phyloP scores from a whole-genome alignment of 2,113 vertebrate species.

The Ceratotherium simum region DNA sequence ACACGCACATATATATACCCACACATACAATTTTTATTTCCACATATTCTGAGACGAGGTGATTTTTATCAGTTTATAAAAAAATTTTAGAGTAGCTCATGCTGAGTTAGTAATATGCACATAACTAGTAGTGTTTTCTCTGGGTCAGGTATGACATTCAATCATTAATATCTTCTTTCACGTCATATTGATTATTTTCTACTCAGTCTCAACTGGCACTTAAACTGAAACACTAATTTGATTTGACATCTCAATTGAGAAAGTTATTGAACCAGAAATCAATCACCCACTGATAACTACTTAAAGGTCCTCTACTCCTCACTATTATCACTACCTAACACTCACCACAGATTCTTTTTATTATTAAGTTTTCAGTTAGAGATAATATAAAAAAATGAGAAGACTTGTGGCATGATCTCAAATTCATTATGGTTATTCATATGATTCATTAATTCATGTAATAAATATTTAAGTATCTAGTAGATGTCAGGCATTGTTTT shows the following conservation, averaged over 20 bases:
- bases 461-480: background rate
- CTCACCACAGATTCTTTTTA: background rate
- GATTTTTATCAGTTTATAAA: background rate
- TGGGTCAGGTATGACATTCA: background rate
- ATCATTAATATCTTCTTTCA: constrained; percentile 46
- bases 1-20: background rate
- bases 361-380: constrained; percentile 27
- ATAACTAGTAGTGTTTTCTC: constrained; percentile 33
- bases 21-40: background rate
- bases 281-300: background rate
- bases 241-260: constrained; percentile 70
- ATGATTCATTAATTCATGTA: background rate
- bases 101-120: background rate
- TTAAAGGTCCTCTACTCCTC: background rate
- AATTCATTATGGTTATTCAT: background rate
- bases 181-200: constrained; percentile 61
- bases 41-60: background rate
- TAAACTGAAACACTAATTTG: constrained; percentile 70
- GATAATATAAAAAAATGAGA: background rate
- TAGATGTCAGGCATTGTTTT: background rate
- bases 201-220: constrained; percentile 18
- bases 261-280: constrained; percentile 68
- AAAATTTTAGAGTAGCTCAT: background rate
- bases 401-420: background rate
- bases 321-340: background rate